Base-by-base conservation (phyloP, 2,113 vertebrate genomes). In the Tylochromis polylepis region DNA sequence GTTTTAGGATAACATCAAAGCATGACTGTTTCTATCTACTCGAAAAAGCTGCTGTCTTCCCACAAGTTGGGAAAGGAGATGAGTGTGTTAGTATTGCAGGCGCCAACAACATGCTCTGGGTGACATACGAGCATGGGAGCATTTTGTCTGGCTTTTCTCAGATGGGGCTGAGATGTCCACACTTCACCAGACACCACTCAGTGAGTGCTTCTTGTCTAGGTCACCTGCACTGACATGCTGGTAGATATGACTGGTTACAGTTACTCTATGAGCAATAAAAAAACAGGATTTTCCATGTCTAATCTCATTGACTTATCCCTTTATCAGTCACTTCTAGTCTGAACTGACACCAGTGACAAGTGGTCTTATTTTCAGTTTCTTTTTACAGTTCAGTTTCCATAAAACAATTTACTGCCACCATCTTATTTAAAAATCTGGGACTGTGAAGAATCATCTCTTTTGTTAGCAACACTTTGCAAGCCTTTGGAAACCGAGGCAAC, bases 1-100 rank as follows among this genome's bases (percentile, higher is more conserved):
- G 9, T 82, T 80, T 49, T 62, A 15, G 2, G 72, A 93, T 89
- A 92, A 94, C 91, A 95, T 95, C 94, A 96, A 96, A 96, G 93
- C 77, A 11, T 11, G 83, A 93, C 89, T 92, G 88, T 94, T 95
- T 95, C 92, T 91, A 95, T 95, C 88, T 56, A 83, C 38, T 18
- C 2, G 90, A 95, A 95, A 92, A 79, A 83, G 56, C 55, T 85
- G 89, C 85, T 85, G 87, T 77, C 46, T 53, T 77, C 46, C 72
- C 27, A 53, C 27, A 77, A 53, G 46, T 27, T 14, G 79, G 67
- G 70, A 43, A 53, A 86, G 85, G 87, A 92, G 90, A 85, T 81
- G 91, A 94, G 92, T 93, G 93, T 89, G 94, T 87, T 78, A 51
- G 83, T 85, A 92, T 91, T 75, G 22, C 58, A 79, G 91, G 91